These are phyloP conservation scores for Dolichomitus sp. DNA, from an alignment of 2,888 invertebrate genomes.

Conservation along the genomic window DNA sequence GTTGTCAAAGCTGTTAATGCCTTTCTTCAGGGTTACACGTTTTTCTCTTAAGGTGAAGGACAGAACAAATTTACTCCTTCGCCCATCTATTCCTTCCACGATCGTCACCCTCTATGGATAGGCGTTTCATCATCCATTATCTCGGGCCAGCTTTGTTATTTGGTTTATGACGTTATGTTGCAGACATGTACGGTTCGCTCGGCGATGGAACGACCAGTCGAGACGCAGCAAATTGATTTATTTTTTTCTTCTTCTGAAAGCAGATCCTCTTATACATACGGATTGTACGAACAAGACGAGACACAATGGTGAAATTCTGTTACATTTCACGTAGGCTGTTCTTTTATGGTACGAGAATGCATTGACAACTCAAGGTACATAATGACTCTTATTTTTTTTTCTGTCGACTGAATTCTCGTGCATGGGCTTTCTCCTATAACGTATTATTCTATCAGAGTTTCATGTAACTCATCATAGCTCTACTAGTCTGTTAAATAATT, in stretches of 20 bases:
- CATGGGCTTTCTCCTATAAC: neutral
- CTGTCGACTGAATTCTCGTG: neutral
- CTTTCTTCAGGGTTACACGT: neutral
- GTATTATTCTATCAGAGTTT: neutral
- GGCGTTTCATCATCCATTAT: neutral
- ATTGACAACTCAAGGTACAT: neutral
- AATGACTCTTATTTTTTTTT: neutral
- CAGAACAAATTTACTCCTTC: neutral
- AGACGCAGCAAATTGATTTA: neutral
- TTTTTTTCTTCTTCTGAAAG: neutral
- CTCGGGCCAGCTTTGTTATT: neutral
- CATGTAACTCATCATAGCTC: neutral
- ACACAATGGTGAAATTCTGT: neutral
- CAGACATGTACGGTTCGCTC: neutral
- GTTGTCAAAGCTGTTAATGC: conserved; percentile 29
- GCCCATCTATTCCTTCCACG: neutral
- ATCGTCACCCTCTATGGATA: neutral
- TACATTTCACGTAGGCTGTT: neutral
- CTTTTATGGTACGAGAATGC: neutral
- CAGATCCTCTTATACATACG: neutral
- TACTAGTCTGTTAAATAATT: too few relatives aligned
- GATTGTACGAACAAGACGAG: neutral
- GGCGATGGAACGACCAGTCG: neutral
- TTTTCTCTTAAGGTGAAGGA: conserved; percentile 16
- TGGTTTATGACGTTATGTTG: conserved; percentile 4